Evolutionary conservation across 2,797 vertebrate genomes (phyloP).

Genomic region (Lagodon rhomboides): DNA sequence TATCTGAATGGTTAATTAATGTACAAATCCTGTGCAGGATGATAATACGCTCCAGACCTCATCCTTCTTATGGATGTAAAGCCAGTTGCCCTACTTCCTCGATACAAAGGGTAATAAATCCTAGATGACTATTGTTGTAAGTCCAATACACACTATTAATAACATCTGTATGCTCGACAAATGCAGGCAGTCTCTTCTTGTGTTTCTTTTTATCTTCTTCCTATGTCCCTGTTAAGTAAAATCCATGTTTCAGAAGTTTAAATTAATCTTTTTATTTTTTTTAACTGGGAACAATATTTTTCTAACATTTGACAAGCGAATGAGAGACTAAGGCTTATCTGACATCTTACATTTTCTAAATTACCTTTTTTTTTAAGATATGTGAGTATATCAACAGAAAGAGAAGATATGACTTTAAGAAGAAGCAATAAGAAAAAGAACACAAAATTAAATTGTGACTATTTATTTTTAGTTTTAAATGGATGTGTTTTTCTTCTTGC

Average conservation of each 20-base stretch:
- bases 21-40: neutral
- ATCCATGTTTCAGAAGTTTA: neutral
- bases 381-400: neutral
- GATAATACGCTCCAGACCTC: neutral
- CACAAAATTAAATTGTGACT: neutral
- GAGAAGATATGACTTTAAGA: neutral
- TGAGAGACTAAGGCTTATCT: neutral
- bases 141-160: neutral
- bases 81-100: conserved; percentile 23
- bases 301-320: neutral
- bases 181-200: neutral
- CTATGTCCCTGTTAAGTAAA: neutral
- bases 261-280: neutral
- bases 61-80: conserved; percentile 3
- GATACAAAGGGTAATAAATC: conserved; percentile 16
- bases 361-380: conserved; percentile 10
- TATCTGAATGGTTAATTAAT: neutral
- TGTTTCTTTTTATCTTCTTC: neutral
- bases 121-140: neutral
- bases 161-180: neutral
- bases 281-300: too few relatives aligned
- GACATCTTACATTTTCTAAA: neutral
- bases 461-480: neutral
- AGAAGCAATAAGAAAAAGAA: neutral
- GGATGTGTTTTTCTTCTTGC: neutral